Base-by-base conservation (phyloP, 2,113 vertebrate species). In the Thryonomys swinderianus region DNA sequence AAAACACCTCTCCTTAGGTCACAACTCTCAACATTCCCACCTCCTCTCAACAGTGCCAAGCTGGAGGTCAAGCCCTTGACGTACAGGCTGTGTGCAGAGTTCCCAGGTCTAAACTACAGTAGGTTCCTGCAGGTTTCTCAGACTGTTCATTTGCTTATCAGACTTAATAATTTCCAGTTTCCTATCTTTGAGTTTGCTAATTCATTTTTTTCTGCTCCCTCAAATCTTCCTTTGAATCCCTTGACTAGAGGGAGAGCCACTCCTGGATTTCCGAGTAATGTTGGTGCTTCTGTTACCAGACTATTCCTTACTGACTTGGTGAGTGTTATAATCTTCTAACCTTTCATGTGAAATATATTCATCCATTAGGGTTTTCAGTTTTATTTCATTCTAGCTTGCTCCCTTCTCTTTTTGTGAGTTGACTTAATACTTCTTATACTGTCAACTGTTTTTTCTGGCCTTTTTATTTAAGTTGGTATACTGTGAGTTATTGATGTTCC, bases 241-340 rank as follows among this genome's bases (percentile, higher is more conserved):
- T 40, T 32, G 37, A 71, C 21, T 76, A 76, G 0, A 32, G 59
- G 7, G 20, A 85, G 10, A 94, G 34, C 32, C 57, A 62, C 30
- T 3, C 23, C 32, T 71, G 66, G 82, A 61, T 51, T 82, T 69
- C 69, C 25, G 42, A 67, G 67, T 80, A 76, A 76, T 61, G 30
- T 25, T 17, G 20, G 76, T 74, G 30, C 34, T 42, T 94, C 13
- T 73, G 23, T 71, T 10, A 48, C 55, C 34, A 89, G 64, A 74
- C 62, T n/a, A 89, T 62, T 90, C 37, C n/a, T 92, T 82, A 85
- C 48, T 78, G 66, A 91, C 61, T 88, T 86, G 25, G 2, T 42
- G 74, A 92, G 16, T 42, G 30, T 18, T 25, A 1, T 55, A 67
- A 51, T 23, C 18, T 57, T n/a, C 37, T 71, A 61, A 88, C 78